Conservation (phyloP, 2,888 invertebrate species). For the Apotomis turbidana region DNA sequence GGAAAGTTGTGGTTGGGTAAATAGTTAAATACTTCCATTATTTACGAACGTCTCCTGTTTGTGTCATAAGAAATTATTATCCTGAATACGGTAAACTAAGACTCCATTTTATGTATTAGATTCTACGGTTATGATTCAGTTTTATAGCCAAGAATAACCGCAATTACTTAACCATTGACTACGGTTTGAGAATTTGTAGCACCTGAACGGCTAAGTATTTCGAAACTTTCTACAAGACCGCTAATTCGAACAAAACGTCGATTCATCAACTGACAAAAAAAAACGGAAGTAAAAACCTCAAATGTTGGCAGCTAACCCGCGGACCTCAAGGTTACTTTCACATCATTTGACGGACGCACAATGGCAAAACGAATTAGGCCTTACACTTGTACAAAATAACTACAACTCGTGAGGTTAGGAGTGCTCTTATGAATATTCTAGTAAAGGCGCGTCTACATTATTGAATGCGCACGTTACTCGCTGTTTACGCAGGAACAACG, state of each 20-base stretch:
- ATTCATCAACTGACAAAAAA: constrained; percentile 58
- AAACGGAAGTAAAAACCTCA: constrained; percentile 56
- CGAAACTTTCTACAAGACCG: constrained; percentile 38
- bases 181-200: constrained; percentile 12
- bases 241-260: constrained; percentile 50
- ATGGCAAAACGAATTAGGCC: constrained; percentile 59
- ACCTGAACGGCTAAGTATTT: constrained; percentile 24
- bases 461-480: constrained; percentile 13
- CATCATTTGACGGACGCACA: constrained; percentile 54
- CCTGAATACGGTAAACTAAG: not conserved
- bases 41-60: constrained; percentile 23
- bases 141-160: not conserved
- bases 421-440: constrained; percentile 58
- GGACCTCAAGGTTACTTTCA: constrained; percentile 67
- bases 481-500: constrained; percentile 3
- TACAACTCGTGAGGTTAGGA: constrained; percentile 47
- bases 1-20: constrained; percentile 1
- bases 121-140: not conserved
- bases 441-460: constrained; percentile 34
- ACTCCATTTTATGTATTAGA: not conserved
- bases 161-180: constrained; percentile 7
- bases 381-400: constrained; percentile 53
- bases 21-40: not conserved
- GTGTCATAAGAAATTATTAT: not conserved
- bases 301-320: constrained; percentile 63